A percentile compares a stretch with the other conserved stretches of the same genome.
phyloP scores from a whole-genome alignment of 2,888 invertebrate genomes.

The Tetheella fluctuosa region DNA sequence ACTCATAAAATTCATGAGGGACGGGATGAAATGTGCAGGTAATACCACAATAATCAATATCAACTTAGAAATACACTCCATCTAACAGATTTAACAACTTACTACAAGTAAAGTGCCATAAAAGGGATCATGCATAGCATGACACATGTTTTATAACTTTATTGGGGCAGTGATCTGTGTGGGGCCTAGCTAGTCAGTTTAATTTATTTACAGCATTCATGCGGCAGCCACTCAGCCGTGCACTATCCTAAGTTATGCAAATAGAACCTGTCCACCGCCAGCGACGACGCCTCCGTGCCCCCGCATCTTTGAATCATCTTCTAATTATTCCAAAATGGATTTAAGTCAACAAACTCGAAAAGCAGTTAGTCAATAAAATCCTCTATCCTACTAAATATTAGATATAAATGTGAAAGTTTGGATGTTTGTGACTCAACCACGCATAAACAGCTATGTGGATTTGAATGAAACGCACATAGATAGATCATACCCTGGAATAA shows the following conservation, averaged over 20 bases:
- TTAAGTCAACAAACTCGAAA: constrained; percentile 10
- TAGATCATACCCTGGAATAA: too few relatives aligned
- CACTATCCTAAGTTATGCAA: constrained; percentile 52
- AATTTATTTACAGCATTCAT: constrained; percentile 47
- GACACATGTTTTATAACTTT: constrained; percentile 27
- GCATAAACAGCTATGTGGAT: too few relatives aligned
- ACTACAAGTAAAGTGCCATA: neutral
- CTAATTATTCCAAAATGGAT: constrained; percentile 23
- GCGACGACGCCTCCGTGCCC: constrained; percentile 38
- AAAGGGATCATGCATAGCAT: neutral
- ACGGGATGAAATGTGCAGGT: too few relatives aligned
- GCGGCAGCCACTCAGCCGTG: constrained; percentile 43
- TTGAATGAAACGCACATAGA: too few relatives aligned
- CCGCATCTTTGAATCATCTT: constrained; percentile 44
- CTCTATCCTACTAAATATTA: too few relatives aligned
- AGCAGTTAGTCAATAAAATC: constrained; percentile 8
- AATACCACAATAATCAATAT: too few relatives aligned
- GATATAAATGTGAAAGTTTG: too few relatives aligned
- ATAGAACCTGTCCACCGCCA: constrained; percentile 49
- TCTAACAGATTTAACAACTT: neutral
- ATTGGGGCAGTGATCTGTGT: constrained; percentile 44
- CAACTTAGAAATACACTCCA: too few relatives aligned
- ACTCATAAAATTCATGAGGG: too few relatives aligned
- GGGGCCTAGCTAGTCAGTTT: constrained; percentile 29
- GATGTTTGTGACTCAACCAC: too few relatives aligned